Evolutionary conservation across 2,888 invertebrate genomes (phyloP), one percentile per base, ranked within the genome.

Genomic region (Pegoplata infirma): DNA sequence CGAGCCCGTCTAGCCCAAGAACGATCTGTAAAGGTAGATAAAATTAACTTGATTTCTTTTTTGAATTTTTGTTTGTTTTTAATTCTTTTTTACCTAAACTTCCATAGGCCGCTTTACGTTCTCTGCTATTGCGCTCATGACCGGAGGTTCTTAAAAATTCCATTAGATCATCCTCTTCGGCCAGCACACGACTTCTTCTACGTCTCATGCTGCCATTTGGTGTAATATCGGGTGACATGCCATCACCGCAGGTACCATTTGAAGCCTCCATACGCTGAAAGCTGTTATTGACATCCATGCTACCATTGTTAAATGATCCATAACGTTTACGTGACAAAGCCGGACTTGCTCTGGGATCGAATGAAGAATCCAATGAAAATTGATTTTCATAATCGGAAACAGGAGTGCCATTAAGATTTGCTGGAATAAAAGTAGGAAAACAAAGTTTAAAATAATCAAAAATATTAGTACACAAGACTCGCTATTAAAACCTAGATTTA

Each of bases 141-240:
- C 95, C 95, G 59, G 94, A 94, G 5, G 95, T 93, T 68, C 96
- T 90, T 64, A 97, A 90, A 87, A 96, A 96, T 87, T 96, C 96
- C 93, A 97, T 94, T n/a, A 97, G 89, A 83, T 97, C 97, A 85
- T 96, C 95, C 84, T 95, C 95, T 86, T 94, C 96, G 4, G 94
- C 94, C 0, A 96, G 93, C 16, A 96, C 94, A 28, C 96, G 92
- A 85, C 96, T 94, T 83, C 96, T 91, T 51, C 97, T 91, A 36
- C 97, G 91, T 17, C 97, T 91, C 44, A 97, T 90, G 81, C 96
- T 97, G 32, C 97, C 97, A 81, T 95, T 97, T 12, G 97, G 97
- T 4, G 97, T 97, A 46, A 96, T 94, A 86, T 97, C 97, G 91
- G 89, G 72, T 36, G 90, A 90, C 67, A 86, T 83, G 5, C 87